Conservation (phyloP, 2,113 vertebrate genomes). For the Myiozetetes cayanensis region DNA sequence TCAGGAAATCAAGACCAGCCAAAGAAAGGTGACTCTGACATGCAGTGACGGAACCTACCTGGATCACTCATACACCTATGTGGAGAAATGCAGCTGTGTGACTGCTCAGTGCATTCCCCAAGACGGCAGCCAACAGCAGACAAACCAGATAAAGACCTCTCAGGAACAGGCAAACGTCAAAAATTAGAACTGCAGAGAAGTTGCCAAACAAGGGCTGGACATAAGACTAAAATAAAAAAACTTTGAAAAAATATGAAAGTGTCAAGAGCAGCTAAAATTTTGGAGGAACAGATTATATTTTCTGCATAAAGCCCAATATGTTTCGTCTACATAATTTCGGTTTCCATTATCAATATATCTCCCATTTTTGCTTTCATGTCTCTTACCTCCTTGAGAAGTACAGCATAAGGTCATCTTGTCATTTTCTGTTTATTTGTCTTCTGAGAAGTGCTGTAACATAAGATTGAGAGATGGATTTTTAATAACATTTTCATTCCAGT, state of each 20-base stretch:
- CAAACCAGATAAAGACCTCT: neutral
- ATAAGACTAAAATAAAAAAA: neutral
- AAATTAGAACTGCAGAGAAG: neutral
- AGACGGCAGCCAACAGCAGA: neutral
- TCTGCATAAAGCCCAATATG: neutral
- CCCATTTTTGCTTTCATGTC: neutral
- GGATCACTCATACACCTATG: slow-evolving; percentile 53
- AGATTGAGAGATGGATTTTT: neutral
- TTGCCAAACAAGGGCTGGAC: neutral
- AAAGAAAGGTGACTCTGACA: slow-evolving; percentile 32
- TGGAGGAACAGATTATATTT: neutral
- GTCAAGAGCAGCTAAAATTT: slow-evolving; percentile 34
- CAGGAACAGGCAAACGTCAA: neutral
- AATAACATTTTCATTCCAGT: neutral
- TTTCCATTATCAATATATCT: neutral
- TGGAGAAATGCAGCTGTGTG: slow-evolving; percentile 73
- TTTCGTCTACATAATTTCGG: neutral
- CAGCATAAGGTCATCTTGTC: neutral
- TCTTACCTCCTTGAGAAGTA: neutral
- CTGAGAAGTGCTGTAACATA: neutral
- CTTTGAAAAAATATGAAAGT: neutral
- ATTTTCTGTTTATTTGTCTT: neutral
- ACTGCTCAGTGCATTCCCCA: neutral
- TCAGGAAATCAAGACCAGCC: slow-evolving; percentile 63
- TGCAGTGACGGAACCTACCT: slow-evolving; percentile 53